These are phyloP conservation scores for Zaprionus bogoriensis DNA, from an alignment of 2,888 invertebrate species.

Conservation along the genomic window DNA sequence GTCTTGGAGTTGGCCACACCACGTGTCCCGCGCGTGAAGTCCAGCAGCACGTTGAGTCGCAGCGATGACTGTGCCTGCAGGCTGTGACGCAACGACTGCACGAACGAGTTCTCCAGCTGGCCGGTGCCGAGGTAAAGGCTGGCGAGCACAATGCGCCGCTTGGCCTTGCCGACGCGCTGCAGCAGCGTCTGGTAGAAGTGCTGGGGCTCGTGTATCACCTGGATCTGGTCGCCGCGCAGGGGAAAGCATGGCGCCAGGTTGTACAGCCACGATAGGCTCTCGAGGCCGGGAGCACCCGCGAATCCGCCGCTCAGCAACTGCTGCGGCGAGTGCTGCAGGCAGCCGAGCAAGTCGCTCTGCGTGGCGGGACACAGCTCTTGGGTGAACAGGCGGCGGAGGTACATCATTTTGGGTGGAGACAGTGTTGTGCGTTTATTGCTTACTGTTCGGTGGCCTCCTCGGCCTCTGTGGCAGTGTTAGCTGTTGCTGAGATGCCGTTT, in stretches of 20 bases:
- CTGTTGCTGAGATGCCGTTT: conserved; percentile 18
- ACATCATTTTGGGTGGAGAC: conserved; percentile 54
- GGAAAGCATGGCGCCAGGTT: conserved; percentile 88
- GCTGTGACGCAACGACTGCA: conserved; percentile 87
- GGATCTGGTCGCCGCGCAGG: conserved; percentile 87
- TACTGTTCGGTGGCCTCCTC: conserved; percentile 5
- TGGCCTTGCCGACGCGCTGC: conserved; percentile 87
- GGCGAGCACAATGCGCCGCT: conserved; percentile 90
- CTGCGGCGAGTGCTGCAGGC: conserved; percentile 67
- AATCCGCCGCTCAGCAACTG: conserved; percentile 58
- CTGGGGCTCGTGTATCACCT: conserved; percentile 89
- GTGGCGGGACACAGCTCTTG: conserved; percentile 77
- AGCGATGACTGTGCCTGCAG: conserved; percentile 83
- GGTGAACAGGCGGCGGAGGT: conserved; percentile 79
- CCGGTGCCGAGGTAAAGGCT: conserved; percentile 98
- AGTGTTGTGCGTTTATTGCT: conserved; percentile 1
- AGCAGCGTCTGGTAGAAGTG: conserved; percentile 90
- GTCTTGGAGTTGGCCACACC: conserved; percentile 89
- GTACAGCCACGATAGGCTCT: conserved; percentile 86
- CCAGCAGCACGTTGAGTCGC: conserved; percentile 91
- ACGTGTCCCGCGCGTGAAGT: conserved; percentile 94
- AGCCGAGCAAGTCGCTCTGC: conserved; percentile 73
- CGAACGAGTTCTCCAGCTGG: conserved; percentile 89
- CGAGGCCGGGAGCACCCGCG: conserved; percentile 81
- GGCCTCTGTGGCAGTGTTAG: conserved; percentile 12